These are phyloP conservation scores for Avahi laniger DNA, from an alignment of 2,797 vertebrate species.

Conservation along the genomic window DNA sequence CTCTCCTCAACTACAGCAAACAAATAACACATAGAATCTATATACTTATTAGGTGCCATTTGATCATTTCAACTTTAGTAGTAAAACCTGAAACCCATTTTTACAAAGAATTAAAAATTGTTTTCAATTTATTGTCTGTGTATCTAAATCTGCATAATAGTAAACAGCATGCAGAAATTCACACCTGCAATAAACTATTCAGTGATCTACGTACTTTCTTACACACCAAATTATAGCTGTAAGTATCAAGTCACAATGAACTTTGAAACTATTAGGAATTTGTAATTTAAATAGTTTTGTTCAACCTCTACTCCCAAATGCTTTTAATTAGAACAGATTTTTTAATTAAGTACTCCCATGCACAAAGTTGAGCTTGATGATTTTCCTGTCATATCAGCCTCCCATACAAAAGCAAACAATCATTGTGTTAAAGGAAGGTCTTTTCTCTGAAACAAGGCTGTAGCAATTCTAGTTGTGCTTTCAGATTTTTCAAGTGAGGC, in stretches of 20 bases:
- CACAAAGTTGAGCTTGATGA: slow-evolving; percentile 73
- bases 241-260: slow-evolving; percentile 76
- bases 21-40: background rate
- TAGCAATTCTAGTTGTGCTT: slow-evolving; percentile 1
- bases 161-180: slow-evolving; percentile 5
- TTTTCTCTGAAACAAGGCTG: background rate
- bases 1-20: background rate
- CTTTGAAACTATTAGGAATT: slow-evolving; percentile 81
- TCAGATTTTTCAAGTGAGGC: background rate
- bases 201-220: slow-evolving; percentile 40
- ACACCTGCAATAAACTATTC: background rate
- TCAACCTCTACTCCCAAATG: slow-evolving; percentile 77
- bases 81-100: slow-evolving; percentile 4
- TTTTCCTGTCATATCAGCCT: slow-evolving; percentile 75
- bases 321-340: slow-evolving; percentile 82
- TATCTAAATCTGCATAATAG: background rate
- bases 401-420: slow-evolving; percentile 78
- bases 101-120: background rate
- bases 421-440: slow-evolving; percentile 24
- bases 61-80: background rate
- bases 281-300: slow-evolving; percentile 80
- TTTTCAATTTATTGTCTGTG: background rate
- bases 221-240: slow-evolving; percentile 62
- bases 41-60: background rate
- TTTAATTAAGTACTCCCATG: slow-evolving; percentile 81